phyloP scores from a whole-genome alignment of 1,140 invertebrate species.

The Odontomachus brunneus region DNA sequence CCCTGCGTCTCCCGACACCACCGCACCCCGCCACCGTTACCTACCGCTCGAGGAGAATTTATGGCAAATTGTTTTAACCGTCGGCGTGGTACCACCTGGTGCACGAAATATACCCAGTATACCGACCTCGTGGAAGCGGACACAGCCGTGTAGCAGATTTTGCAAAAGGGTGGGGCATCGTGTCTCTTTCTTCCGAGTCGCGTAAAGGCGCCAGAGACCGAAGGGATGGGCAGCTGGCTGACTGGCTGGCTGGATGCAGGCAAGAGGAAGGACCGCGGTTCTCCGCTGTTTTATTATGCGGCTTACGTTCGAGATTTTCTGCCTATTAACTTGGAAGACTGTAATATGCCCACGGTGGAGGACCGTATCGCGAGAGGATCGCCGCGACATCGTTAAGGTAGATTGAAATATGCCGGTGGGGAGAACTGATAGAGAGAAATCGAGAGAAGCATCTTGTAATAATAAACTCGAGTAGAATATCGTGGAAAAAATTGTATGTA shows the following conservation, averaged over 20 bases:
- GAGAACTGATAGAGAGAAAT: background rate
- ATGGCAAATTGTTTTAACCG: slow-evolving; percentile 83
- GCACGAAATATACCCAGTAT: slow-evolving; percentile 79
- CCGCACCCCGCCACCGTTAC: slow-evolving; percentile 36
- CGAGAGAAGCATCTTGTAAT: background rate
- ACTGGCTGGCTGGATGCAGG: background rate
- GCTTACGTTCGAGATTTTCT: slow-evolving; percentile 58
- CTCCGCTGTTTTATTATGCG: slow-evolving; percentile 61
- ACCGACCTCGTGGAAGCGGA: slow-evolving; percentile 65
- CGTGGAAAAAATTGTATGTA: background rate
- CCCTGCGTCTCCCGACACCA: slow-evolving; percentile 4
- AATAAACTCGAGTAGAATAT: no score
- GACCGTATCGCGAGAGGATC: background rate
- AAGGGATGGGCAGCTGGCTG: no score
- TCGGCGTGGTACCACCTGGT: slow-evolving; percentile 79
- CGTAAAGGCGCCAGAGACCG: background rate
- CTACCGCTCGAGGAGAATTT: slow-evolving; percentile 75
- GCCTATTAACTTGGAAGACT: slow-evolving; percentile 46
- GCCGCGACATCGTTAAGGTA: background rate
- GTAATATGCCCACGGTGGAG: background rate
- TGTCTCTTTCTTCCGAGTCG: slow-evolving; percentile 57
- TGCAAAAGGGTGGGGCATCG: slow-evolving; percentile 27
- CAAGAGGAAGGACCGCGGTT: background rate
- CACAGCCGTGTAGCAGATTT: slow-evolving; percentile 69
- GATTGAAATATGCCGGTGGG: background rate